Evolutionary conservation across 2,113 vertebrate species (phyloP).

Genomic region (Aptenodytes patagonicus): DNA sequence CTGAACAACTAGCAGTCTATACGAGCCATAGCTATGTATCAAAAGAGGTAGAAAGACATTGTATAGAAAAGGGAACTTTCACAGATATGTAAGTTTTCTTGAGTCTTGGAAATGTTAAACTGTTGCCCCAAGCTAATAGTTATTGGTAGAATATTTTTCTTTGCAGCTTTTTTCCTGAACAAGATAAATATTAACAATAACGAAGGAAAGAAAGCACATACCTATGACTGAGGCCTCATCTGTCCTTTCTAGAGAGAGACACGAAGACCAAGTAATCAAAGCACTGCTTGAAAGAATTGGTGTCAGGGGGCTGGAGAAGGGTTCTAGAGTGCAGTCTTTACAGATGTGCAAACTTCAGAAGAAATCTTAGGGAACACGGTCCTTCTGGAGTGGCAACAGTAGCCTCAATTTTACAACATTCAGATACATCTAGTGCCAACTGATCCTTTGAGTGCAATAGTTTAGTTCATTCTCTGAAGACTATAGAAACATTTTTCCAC

Average conservation of each 20-base stretch:
- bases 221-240: background rate
- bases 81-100: fast-evolving
- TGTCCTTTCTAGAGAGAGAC: background rate
- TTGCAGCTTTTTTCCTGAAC: background rate
- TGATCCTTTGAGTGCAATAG: background rate
- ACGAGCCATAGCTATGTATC: fast-evolving
- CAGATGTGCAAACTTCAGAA: background rate
- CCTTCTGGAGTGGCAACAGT: background rate
- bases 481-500: background rate
- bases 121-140: background rate
- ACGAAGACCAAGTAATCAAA: background rate
- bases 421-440: background rate
- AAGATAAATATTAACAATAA: background rate
- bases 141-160: background rate
- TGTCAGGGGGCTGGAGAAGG: background rate
- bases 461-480: background rate
- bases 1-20: background rate
- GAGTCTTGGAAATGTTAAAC: background rate
- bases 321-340: background rate
- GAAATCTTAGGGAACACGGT: background rate
- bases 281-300: background rate
- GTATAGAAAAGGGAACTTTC: background rate
- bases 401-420: background rate
- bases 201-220: background rate
- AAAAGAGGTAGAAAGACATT: background rate